Conservation (phyloP, 92 coral and sea anemone species). For the Phymanthus crucifer region DNA sequence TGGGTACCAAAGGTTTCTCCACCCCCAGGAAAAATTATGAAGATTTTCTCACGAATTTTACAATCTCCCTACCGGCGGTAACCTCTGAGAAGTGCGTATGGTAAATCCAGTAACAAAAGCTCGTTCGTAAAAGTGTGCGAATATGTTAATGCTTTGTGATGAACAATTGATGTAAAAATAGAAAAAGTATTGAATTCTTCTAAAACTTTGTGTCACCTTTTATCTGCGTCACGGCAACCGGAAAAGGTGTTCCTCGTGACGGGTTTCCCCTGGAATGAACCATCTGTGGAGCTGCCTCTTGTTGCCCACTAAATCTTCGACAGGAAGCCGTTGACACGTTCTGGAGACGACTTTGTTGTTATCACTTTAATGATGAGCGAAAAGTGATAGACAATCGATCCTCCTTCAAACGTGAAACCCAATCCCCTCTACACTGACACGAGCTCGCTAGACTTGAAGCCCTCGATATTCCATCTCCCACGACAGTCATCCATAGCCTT, state of each 20-base stretch:
- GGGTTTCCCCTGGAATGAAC: slow-evolving; percentile 27
- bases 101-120: too few relatives aligned
- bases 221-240: neutral
- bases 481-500: neutral
- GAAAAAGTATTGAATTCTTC: neutral
- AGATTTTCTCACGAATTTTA: too few relatives aligned
- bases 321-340: slow-evolving; percentile 32
- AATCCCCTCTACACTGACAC: neutral
- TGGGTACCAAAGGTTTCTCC: too few relatives aligned
- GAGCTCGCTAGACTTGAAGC: neutral
- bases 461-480: neutral
- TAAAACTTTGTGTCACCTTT: neutral
- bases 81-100: too few relatives aligned
- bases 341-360: slow-evolving; percentile 10
- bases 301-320: neutral
- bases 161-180: too few relatives aligned
- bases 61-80: too few relatives aligned
- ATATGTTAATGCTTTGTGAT: too few relatives aligned
- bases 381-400: slow-evolving; percentile 19
- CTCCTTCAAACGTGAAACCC: slow-evolving; percentile 15
- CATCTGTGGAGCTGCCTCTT: neutral
- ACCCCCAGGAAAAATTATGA: too few relatives aligned
- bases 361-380: slow-evolving; percentile 19
- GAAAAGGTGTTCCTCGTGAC: slow-evolving; percentile 23
- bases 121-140: too few relatives aligned